Evolutionary conservation across 2,888 invertebrate genomes (phyloP), one percentile per base, ranked within the genome.

Genomic region (Volucella zonaria): DNA sequence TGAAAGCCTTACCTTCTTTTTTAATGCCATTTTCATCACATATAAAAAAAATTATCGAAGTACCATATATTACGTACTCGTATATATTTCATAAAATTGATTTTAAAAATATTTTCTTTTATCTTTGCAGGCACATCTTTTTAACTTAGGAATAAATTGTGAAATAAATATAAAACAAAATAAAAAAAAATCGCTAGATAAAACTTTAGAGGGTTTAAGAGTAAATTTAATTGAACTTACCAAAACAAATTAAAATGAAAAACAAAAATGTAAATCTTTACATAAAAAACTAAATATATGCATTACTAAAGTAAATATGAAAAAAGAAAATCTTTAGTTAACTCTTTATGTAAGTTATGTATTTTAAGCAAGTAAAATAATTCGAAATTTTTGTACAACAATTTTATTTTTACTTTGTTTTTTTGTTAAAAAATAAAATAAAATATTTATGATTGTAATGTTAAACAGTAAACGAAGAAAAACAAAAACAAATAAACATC

Each of bases 101-200:
- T 4, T n/a, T 3, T 3, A 23, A 45, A 61, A 14, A 43, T n/a
- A 52, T 45, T 75, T 11, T 52, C 42, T 42, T 11, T 23, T 76
- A 10, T 42, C 40, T 3, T 81, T 77, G 38, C 86, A 86, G 86
- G 64, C 74, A 82, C 66, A 82, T 82, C 78, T 82, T 86, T 70
- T 70, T 86, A 77, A 86, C 86, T 77, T 86, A 86, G 86, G 64
- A 86, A 80, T 77, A 78, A 86, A 82, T 73, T 77, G 64, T 74
- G 73, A 74, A 23, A 61, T 80, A 68, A 74, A 45, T 11, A 49
- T 42, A 18, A 71, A 58, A 54, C 56, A 56, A 59, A 18, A 67
- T 45, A 45, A 47, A 38, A 66, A 38, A 66, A 62, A 81, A 61
- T 43, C 56, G 42, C 51, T 79, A 82, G 79, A 64, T 70, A 79